Base-by-base conservation (phyloP, 2,888 invertebrate genomes). In the Deilephila elpenor region DNA sequence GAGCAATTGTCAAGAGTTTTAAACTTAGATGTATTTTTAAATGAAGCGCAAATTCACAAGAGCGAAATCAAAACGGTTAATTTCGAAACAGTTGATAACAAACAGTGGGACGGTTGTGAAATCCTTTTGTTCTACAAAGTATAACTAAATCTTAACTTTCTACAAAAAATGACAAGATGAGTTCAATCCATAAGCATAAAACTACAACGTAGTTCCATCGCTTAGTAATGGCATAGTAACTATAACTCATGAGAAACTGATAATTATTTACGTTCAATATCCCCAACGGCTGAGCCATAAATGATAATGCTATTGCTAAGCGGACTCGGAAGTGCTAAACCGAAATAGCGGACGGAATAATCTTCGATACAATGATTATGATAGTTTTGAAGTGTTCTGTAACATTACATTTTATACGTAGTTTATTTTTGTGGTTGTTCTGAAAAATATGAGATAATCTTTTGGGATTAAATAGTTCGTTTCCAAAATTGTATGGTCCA, bases 281-380 rank as follows among this genome's bases (percentile, higher is more conserved):
- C 19, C 44, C 44, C 8, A 5, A 60, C 6, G 25, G 20, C 67
- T 25, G 37, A 64, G 62, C 20, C 44, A 51, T 67, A 67, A 67
- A 67, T 44, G 67, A 67, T 67, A 51, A 67, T 51, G 67, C 25
- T 67, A 25, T 25, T 44, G 44, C 67, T 14, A 44, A 67, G 29
- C 25, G 51, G 25, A 44, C 51, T 25, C 67, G 25, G 51, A 29
- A 67, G 44, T 51, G 67, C 51, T 67, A 51, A 67, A 67, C 51
- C 25, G 67, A 44, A 67, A 67, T 67, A 44, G 44, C 17, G 44
- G 51, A 51, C 44, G 67, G 67, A 14, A n/a, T 29, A 37, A 19
- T 20, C 11, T 25, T 25, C 67, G 25, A 67, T 67, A 67, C 67
- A 67, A 67, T 67, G 25, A 67, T 67, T 51, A 67, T 67, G 51